A percentile compares a stretch with the other conserved stretches of the same genome.
Evolutionary conservation across 2,113 vertebrate species (phyloP).

Genomic region (Gymnogyps californianus): DNA sequence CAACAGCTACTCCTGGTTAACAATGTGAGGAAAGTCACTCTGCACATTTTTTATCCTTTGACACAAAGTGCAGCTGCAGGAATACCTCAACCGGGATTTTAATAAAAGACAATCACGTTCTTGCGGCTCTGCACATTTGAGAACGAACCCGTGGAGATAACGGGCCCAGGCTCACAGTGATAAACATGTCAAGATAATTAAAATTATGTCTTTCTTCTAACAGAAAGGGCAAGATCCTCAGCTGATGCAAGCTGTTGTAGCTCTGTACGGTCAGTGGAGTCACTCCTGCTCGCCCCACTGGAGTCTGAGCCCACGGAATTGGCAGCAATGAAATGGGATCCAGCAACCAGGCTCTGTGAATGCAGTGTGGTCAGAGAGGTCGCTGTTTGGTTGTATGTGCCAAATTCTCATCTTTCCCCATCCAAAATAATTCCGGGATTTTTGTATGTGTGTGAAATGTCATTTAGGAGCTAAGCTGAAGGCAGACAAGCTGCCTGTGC

Average conservation of each 20-base stretch:
- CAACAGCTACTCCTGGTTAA: neutral
- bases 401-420: constrained; percentile 43
- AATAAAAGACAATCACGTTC: neutral
- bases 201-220: constrained; percentile 41
- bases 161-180: neutral
- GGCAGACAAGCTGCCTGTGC: neutral
- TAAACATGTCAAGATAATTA: constrained; percentile 54
- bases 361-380: neutral
- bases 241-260: neutral
- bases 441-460: neutral
- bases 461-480: neutral
- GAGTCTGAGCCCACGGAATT: neutral
- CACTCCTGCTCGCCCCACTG: neutral
- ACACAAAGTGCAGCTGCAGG: constrained; percentile 54
- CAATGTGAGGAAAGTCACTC: constrained; percentile 41
- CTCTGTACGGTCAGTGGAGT: neutral
- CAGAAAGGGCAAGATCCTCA: constrained; percentile 18
- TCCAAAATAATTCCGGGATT: constrained; percentile 29
- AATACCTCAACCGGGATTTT: constrained; percentile 4
- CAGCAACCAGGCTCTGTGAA: neutral
- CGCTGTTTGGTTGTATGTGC: neutral
- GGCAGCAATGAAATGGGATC: neutral
- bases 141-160: constrained; percentile 12
- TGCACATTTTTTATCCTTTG: constrained; percentile 35
- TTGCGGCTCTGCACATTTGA: neutral